Evolutionary conservation across 2,797 vertebrate species (phyloP).

Genomic region (Lepilemur ruficaudatus): DNA sequence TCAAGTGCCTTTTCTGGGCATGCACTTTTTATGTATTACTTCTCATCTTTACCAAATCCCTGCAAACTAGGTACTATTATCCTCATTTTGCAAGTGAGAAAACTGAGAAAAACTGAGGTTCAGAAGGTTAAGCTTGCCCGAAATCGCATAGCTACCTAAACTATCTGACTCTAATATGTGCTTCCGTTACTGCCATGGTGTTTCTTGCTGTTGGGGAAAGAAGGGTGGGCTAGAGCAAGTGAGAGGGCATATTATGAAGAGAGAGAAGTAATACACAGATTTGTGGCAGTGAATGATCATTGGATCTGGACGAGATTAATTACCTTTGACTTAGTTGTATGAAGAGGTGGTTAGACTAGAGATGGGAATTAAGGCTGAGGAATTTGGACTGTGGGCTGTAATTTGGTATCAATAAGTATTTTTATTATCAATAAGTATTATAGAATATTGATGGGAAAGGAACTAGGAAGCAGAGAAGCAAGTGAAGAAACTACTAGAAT

Average conservation of each 20-base stretch:
- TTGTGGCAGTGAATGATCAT: neutral
- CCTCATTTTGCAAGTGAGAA: slow-evolving; percentile 18
- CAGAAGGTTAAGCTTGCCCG: neutral
- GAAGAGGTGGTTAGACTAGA: neutral
- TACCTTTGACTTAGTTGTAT: neutral
- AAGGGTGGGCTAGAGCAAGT: neutral
- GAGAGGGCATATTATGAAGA: neutral
- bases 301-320: neutral
- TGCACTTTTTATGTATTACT: neutral
- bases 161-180: neutral
- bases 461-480: neutral
- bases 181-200: neutral
- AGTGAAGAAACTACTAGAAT: neutral
- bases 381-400: neutral
- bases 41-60: neutral
- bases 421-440: neutral
- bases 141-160: neutral
- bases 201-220: neutral
- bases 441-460: neutral
- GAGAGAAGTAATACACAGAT: neutral
- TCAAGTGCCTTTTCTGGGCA: neutral
- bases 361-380: neutral
- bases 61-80: neutral
- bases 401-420: neutral
- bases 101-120: neutral